These are phyloP conservation scores for Phengaris arion DNA, from an alignment of 2,888 invertebrate species.

Conservation along the genomic window DNA sequence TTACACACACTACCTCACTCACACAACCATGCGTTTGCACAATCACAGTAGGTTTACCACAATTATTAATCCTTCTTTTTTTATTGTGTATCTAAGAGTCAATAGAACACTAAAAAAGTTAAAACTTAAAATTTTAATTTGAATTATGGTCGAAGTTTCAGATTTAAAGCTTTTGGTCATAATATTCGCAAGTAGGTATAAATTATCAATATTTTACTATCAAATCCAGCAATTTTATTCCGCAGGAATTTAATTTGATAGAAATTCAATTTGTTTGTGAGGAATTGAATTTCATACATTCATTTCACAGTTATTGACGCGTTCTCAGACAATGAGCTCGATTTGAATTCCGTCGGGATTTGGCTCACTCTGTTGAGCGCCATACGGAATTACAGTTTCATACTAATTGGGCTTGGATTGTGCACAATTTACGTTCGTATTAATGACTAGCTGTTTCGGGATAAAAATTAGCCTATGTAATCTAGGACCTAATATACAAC, in stretches of 20 bases:
- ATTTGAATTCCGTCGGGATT: not conserved
- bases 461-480: no score
- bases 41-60: no score
- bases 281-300: constrained; percentile 1
- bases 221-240: not conserved
- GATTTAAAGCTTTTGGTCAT: no score
- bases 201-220: not conserved
- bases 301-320: not conserved
- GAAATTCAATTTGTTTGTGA: constrained; percentile 5
- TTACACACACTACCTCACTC: no score
- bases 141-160: no score
- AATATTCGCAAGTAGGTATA: no score
- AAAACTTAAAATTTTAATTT: no score
- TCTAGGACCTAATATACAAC: no score
- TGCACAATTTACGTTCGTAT: not conserved
- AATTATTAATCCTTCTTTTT: no score
- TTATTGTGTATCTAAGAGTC: no score
- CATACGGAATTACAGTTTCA: not conserved
- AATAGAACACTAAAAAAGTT: no score
- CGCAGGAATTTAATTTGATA: not conserved
- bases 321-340: not conserved
- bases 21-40: no score
- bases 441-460: not conserved
- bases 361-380: not conserved
- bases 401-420: not conserved